Conservation (phyloP, 2,797 vertebrate genomes). For the Acanthornis magna region DNA sequence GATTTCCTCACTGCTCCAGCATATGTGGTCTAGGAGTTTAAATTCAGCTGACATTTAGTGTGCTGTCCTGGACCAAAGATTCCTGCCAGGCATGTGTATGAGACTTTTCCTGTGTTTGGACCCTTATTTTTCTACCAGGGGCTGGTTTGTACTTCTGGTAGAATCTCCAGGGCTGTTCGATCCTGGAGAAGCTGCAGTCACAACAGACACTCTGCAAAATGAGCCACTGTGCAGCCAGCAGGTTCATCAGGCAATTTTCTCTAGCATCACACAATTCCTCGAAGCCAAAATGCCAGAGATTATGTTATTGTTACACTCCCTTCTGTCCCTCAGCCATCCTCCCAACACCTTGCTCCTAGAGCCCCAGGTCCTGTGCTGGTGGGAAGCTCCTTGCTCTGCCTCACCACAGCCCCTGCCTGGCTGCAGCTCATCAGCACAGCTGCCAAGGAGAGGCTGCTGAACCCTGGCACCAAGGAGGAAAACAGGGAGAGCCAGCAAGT, state of each 20-base stretch:
- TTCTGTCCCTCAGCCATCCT: neutral
- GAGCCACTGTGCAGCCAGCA: neutral
- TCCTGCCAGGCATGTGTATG: neutral
- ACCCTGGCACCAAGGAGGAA: neutral
- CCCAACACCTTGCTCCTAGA: neutral
- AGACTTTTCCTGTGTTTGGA: neutral
- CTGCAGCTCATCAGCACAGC: neutral
- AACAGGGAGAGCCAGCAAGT: neutral
- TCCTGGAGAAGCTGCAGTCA: neutral
- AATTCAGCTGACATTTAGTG: neutral
- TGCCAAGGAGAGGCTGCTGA: neutral
- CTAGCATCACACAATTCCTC: neutral
- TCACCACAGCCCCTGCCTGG: rapidly evolving
- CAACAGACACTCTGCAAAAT: neutral
- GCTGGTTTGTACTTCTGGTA: neutral
- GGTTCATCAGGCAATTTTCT: neutral
- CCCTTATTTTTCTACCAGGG: neutral
- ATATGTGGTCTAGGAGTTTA: neutral
- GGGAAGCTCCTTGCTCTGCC: neutral
- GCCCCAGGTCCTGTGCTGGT: neutral
- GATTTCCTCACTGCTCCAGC: neutral
- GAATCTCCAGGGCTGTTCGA: neutral
- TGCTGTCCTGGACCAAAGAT: neutral
- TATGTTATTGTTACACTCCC: neutral
- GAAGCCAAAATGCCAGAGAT: neutral